A percentile compares a stretch with the other conserved stretches of the same genome.
Evolutionary conservation across 2,797 vertebrate genomes (phyloP).

Genomic region (Enoplosus armatus): DNA sequence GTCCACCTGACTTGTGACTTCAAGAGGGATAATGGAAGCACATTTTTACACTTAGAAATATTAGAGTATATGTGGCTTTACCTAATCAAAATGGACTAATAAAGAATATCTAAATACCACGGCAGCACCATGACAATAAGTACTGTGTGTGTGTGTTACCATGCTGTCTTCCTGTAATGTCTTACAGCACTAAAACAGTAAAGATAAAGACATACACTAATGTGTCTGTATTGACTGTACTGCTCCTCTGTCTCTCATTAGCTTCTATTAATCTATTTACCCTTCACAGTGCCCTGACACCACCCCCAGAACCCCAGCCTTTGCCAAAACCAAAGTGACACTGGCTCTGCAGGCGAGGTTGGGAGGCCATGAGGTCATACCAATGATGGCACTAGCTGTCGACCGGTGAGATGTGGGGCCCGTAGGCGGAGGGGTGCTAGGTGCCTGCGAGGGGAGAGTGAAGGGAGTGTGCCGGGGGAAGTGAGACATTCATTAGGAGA

Average conservation of each 20-base stretch:
- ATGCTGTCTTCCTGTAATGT: conserved; percentile 9
- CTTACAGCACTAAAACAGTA: conserved; percentile 9
- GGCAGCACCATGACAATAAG: neutral
- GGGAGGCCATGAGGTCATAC: conserved; percentile 84
- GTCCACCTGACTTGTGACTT: neutral
- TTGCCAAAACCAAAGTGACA: conserved; percentile 86
- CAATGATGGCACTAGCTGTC: conserved; percentile 83
- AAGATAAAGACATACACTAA: conserved; percentile 31
- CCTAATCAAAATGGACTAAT: conserved; percentile 6
- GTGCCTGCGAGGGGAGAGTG: conserved; percentile 80
- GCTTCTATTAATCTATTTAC: conserved; percentile 86
- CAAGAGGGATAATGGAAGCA: neutral
- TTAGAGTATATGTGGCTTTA: neutral
- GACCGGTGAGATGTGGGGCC: conserved; percentile 78
- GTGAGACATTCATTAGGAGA: conserved; percentile 90
- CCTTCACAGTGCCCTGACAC: conserved; percentile 84
- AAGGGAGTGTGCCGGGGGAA: conserved; percentile 81
- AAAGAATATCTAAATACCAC: conserved; percentile 2
- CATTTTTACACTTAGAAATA: neutral
- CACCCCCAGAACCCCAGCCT: conserved; percentile 66
- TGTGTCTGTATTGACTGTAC: conserved; percentile 48
- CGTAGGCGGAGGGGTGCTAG: conserved; percentile 79
- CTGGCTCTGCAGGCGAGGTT: conserved; percentile 80
- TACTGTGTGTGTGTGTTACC: neutral
- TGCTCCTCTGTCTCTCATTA: conserved; percentile 80